Evolutionary conservation across 1,140 invertebrate genomes (phyloP), one percentile per base, ranked within the genome.

Genomic region (Polyergus mexicanus): DNA sequence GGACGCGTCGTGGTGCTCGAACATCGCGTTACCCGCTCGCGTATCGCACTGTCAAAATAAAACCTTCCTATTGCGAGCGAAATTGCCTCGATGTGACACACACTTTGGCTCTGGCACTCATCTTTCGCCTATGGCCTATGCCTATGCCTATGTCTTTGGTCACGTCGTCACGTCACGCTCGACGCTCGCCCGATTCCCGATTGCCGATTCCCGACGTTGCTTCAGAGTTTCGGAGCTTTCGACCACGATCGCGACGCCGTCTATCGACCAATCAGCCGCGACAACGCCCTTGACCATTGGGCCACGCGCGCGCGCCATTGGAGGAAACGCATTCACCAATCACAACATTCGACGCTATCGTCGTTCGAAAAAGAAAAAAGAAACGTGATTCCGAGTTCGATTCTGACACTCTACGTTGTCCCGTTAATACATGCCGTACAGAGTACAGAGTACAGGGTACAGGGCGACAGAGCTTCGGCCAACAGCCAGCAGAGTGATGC

Each of bases 41-140:
- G 68, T 77, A 89, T 92, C 78, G 86, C 90, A 92, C 92, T 94
- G 93, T 93, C 91, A 93, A 94, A 92, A 93, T 92, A 93, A 93
- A 92, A 91, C 85, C 85, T 86, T 87, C 68, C 78, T 92, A 91
- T 93, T 92, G 93, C 91, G 87, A 93, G 90, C 89, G 81, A 91
- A 89, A 89, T 75, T 90, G 88, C 86, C 84, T 78, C 89, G 88
- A 92, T 88, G 84, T 92, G 92, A 93, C 92, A 94, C 92, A 93
- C 94, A 94, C 93, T 93, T 84, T 81, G 65, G 92, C 88, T 93
- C 86, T 81, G 65, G 92, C 88, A 91, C 75, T 93, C 93, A 93
- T 93, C 92, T 92, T 93, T 86, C 41, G 86, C 89, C 47, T 92
- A 78, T 85, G 89, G 86, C 89, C 47, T 92, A 78, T 85, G 89